Evolutionary conservation across 2,113 vertebrate species (phyloP).

Genomic region (Larimichthys polyactis): DNA sequence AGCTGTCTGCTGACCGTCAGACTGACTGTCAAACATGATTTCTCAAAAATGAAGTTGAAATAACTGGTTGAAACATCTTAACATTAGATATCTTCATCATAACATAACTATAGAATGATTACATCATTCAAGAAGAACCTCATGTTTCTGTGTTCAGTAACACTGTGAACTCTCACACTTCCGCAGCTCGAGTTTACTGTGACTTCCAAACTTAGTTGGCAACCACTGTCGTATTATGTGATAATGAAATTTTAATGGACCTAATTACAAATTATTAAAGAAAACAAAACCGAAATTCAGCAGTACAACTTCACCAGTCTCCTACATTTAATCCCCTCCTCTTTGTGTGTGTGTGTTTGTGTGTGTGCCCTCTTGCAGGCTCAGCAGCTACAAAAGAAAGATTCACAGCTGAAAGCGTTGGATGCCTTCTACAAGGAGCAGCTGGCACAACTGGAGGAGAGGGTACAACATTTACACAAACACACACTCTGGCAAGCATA

Average conservation of each 20-base stretch:
- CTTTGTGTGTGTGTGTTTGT: constrained; percentile 35
- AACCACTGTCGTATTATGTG: too few species aligned
- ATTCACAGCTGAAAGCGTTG: constrained; percentile 85
- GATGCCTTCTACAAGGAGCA: constrained; percentile 92
- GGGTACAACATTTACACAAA: constrained; percentile 81
- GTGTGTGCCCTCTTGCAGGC: constrained; percentile 77
- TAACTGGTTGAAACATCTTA: neutral
- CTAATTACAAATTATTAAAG: neutral
- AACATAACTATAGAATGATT: neutral
- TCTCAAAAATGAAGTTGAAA: neutral
- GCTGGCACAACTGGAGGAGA: constrained; percentile 88
- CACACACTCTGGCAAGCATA: constrained; percentile 24
- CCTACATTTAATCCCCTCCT: constrained; percentile 20
- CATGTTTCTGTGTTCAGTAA: neutral
- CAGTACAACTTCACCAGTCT: neutral
- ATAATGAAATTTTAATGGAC: neutral
- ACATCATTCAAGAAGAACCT: neutral
- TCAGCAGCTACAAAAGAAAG: constrained; percentile 87
- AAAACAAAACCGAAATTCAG: neutral
- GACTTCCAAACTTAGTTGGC: too few species aligned
- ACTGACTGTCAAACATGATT: neutral
- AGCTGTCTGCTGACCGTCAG: neutral
- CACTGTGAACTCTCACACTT: neutral
- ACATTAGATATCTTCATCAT: neutral
- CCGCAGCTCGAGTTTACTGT: too few species aligned